Percentiles rank a stretch among this genome's conserved stretches.
Evolutionary conservation across 1,140 invertebrate species (phyloP).

Genomic region (Drosophila kohkoa): DNA sequence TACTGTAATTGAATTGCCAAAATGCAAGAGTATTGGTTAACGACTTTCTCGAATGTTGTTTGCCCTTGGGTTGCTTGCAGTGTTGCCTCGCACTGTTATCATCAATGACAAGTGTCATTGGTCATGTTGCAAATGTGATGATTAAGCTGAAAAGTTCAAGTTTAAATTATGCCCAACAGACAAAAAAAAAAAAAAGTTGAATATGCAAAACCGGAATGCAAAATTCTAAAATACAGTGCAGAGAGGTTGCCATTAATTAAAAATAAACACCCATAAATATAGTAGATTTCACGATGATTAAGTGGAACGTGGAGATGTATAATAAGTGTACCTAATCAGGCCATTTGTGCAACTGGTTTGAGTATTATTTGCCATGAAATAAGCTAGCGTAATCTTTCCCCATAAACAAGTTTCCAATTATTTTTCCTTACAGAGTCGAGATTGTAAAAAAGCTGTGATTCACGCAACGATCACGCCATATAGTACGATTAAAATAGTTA

Average conservation of each 20-base stretch:
- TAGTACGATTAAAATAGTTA: background rate
- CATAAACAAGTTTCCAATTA: slow-evolving; percentile 36
- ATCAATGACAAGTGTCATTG: slow-evolving; percentile 26
- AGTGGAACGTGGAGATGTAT: background rate
- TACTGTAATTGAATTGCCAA: background rate
- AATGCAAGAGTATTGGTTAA: slow-evolving; percentile 5
- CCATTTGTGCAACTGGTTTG: slow-evolving; percentile 18
- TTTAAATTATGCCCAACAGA: background rate
- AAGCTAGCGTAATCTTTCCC: slow-evolving; percentile 14
- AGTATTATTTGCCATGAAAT: slow-evolving; percentile 19
- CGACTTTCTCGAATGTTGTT: background rate
- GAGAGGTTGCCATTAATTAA: background rate
- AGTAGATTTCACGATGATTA: background rate
- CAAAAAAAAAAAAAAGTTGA: background rate
- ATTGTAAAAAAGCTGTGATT: slow-evolving; percentile 24
- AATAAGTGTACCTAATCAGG: background rate
- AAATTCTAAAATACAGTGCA: background rate
- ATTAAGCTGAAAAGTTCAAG: slow-evolving; percentile 36
- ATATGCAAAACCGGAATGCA: background rate
- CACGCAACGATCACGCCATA: slow-evolving; percentile 45
- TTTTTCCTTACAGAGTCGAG: slow-evolving; percentile 17
- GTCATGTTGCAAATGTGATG: slow-evolving; percentile 26
- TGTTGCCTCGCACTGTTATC: slow-evolving; percentile 8
- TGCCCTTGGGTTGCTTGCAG: slow-evolving; percentile 6
- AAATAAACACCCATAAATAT: slow-evolving; percentile 9